These are phyloP conservation scores for Meda fulgida DNA, from an alignment of 2,797 vertebrate species.

Conservation along the genomic window DNA sequence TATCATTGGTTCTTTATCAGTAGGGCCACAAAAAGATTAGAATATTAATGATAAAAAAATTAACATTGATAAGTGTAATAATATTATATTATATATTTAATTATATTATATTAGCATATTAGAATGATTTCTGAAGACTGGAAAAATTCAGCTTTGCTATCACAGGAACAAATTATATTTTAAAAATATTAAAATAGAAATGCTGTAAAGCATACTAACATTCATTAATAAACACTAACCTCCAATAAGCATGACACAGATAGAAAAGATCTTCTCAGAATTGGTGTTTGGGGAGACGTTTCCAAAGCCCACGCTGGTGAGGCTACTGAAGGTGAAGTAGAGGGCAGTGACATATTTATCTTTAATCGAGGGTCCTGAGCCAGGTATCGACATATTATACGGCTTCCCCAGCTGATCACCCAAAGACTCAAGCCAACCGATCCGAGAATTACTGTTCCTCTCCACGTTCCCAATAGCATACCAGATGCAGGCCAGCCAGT, in stretches of 20 bases:
- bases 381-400: constrained; percentile 78
- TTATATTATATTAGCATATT: too few species aligned
- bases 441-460: constrained; percentile 72
- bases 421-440: constrained; percentile 89
- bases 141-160: too few species aligned
- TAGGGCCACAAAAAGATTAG: not conserved
- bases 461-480: constrained; percentile 86
- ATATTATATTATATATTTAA: too few species aligned
- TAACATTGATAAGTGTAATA: not conserved
- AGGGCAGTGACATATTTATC: constrained; percentile 93
- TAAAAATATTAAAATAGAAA: too few species aligned
- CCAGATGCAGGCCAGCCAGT: constrained; percentile 88
- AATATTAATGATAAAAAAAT: not conserved
- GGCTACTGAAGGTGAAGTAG: constrained; percentile 95
- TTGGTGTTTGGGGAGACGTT: constrained; percentile 93
- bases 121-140: too few species aligned
- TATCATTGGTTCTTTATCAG: not conserved
- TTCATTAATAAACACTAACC: constrained; percentile 76
- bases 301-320: constrained; percentile 92
- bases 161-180: too few species aligned
- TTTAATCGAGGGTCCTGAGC: constrained; percentile 84
- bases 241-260: constrained; percentile 92
- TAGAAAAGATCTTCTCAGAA: constrained; percentile 93
- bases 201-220: not conserved
- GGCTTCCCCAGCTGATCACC: constrained; percentile 87